Conservation (phyloP, 2,113 vertebrate genomes). For the Strix aluco region DNA sequence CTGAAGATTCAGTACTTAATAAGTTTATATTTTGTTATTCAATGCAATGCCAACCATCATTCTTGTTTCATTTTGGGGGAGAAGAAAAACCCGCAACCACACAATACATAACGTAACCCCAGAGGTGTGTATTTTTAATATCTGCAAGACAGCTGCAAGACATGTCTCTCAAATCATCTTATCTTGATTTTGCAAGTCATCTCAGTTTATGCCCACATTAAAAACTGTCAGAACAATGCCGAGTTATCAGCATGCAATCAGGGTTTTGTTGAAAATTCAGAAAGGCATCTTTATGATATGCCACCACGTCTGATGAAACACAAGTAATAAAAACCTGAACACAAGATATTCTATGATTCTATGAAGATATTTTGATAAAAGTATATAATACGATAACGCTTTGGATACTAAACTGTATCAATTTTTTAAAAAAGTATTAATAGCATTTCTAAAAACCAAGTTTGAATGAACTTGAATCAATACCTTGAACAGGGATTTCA, state of each 20-base stretch:
- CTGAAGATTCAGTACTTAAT: background rate
- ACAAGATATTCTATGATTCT: background rate
- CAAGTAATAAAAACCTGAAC: background rate
- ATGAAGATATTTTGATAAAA: background rate
- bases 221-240: background rate
- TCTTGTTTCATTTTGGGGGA: background rate
- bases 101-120: background rate
- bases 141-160: background rate
- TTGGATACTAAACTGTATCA: background rate
- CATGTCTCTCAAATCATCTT: background rate
- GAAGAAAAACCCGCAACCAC: fast-evolving
- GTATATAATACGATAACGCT: background rate
- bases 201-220: background rate
- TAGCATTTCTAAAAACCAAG: background rate
- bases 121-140: background rate
- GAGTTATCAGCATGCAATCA: background rate
- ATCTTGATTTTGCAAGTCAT: background rate
- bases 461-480: background rate
- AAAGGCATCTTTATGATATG: background rate
- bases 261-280: background rate
- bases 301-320: background rate
- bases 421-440: background rate
- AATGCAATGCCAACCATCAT: background rate
- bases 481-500: slow-evolving; percentile 91
- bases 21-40: background rate